Base-by-base conservation (phyloP, 2,797 vertebrate genomes). In the Chrosomus eos region DNA sequence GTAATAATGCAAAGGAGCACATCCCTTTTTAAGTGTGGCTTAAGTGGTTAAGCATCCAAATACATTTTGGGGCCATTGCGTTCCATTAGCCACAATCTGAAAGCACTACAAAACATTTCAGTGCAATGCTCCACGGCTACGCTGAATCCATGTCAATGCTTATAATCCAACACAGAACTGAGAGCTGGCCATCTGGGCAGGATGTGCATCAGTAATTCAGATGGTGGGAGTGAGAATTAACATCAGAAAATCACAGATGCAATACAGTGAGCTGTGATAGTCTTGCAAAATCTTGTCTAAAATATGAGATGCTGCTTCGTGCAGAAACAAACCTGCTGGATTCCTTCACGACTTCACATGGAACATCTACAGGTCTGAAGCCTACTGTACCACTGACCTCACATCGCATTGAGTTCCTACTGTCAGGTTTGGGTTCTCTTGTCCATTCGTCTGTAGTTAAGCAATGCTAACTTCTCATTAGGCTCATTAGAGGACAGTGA, bases 381-480 rank as follows among this genome's bases (percentile, higher is more conserved):
- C 82, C 82, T 78, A 38, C 66, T 60, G 85, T 51, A 81, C 72
- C 73, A 45, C 64, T 83, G 87, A 89, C 80, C 80, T 26, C 64
- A 38, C 10, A 45, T 75, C 72, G 79, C n/a, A 8, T 23, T 40
- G 55, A 55, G 78, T 31, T 68, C 13, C 23, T 36, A 45, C 81
- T 68, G 64, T 81, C 66, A 77, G 78, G 81, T 64, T 33, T 1
- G 28, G 73, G 62, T 66, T 81, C 85, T 86, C 77, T 73, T 9
- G 9, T 83, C 26, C 38, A 10, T 74, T 83, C 38, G 31, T 51
- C 71, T 68, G 40, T 70, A 62, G 53, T 76, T 66, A 81, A 62
- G 31, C 85, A 83, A 83, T 21, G 58, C 55, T 82, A 86, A 80
- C 76, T 64, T 74, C 77, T 89, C 73, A 87, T 74, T 68, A 55